Base-by-base conservation (phyloP, 1,140 invertebrate genomes). In the Magallana angulata region DNA sequence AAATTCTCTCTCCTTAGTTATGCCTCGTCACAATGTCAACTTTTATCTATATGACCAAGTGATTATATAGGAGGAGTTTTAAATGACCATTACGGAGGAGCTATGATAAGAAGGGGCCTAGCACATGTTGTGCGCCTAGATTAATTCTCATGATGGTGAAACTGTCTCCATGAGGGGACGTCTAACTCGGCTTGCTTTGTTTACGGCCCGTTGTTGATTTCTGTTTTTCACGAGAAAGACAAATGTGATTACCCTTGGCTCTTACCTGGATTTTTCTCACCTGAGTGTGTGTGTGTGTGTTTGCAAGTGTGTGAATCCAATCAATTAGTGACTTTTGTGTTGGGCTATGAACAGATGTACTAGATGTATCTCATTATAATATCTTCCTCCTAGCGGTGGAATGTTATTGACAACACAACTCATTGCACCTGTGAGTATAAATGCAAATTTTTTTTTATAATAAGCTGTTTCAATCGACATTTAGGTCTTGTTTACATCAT, bases 61-160 rank as follows among this genome's bases (percentile, higher is more conserved):
- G 81, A 57, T 82, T 57, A 57, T 82, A 82, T 82, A 82, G 81
- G 81, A 82, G 81, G 81, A 82, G 81, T 82, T 82, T 82, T 82
- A 82, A 82, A 82, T 82, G 81, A 58, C 81, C 57, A 82, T 82
- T 82, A 82, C 57, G 56, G 57, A 76, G 68, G 24, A 30, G 24
- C 68, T 18, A 76, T 76, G 68, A 76, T 76, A 76, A 76, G 68
- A 76, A 12, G 24, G 24, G 68, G 68, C 18, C 68, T 30, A 76
- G 68, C 24, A 76, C 68, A 76, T 76, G 68, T 76, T 76, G 24
- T 76, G 68, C 24, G 24, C 24, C 68, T 76, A 30, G 68, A 76
- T 76, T 30, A 76, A 12, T 76, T 76, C 68, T 76, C 68, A 76
- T 30, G 68, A 76, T 76, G 68, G 68, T 76, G 68, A 76, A 30